phyloP scores from a whole-genome alignment of 2,797 vertebrate genomes.

The Hypotaenidia philippensis region DNA sequence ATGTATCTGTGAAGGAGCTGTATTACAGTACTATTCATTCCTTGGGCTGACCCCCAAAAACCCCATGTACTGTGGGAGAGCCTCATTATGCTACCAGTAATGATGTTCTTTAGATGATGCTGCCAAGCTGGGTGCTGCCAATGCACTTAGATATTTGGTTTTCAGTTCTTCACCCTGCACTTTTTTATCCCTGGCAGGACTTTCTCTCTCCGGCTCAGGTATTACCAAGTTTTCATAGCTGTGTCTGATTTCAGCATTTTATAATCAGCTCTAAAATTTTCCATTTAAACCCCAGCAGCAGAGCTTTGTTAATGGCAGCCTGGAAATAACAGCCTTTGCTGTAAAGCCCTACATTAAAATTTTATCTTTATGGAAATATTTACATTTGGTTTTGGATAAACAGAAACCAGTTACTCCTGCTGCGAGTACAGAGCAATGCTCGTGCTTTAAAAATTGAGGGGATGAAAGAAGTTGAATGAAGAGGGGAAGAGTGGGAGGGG shows the following conservation, averaged over 20 bases:
- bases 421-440: not conserved
- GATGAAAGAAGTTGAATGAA: not conserved
- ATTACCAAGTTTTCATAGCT: not conserved
- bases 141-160: not conserved
- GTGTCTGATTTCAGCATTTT: not conserved
- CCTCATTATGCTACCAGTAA: rapidly evolving
- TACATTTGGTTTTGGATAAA: constrained; percentile 24
- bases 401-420: not conserved
- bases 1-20: not conserved
- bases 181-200: not conserved
- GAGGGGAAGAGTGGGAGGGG: not conserved
- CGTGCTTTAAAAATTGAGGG: not conserved
- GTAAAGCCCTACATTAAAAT: constrained; percentile 40
- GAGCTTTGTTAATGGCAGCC: constrained; percentile 12
- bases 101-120: not conserved
- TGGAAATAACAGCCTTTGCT: constrained; percentile 9
- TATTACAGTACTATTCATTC: not conserved
- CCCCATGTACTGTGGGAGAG: not conserved
- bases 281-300: not conserved
- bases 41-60: not conserved
- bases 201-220: not conserved
- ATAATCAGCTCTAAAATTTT: constrained; percentile 22
- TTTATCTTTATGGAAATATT: constrained; percentile 56
- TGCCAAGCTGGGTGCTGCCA: not conserved
- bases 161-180: not conserved